These are phyloP conservation scores for Gallinago jamesoni DNA, from an alignment of 2,113 vertebrate species.

Conservation along the genomic window DNA sequence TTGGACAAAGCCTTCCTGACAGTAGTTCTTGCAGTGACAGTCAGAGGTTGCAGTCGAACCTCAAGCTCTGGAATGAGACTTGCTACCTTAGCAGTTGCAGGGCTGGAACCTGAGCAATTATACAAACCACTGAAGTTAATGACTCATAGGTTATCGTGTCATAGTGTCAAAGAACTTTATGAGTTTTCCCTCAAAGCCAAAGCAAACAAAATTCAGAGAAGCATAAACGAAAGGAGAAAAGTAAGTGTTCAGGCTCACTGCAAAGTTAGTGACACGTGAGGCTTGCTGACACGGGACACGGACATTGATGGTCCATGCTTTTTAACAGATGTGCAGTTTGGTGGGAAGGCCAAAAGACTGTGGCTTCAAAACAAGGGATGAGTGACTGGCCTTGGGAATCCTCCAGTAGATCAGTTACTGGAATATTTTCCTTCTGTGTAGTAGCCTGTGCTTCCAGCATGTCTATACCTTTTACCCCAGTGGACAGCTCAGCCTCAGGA, in stretches of 20 bases:
- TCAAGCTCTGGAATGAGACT: neutral
- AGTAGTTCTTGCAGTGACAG: neutral
- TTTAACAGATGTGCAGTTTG: conserved; percentile 41
- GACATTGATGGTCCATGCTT: conserved; percentile 33
- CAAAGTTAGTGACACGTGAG: conserved; percentile 50
- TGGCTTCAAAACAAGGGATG: neutral
- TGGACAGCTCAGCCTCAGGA: neutral
- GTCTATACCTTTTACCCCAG: neutral
- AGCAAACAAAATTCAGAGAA: conserved; percentile 51
- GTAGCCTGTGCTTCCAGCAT: neutral
- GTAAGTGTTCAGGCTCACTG: conserved; percentile 61
- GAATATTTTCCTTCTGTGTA: neutral
- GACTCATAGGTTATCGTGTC: conserved; percentile 19
- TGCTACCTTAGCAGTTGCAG: neutral
- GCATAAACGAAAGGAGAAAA: conserved; percentile 50
- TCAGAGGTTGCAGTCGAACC: neutral
- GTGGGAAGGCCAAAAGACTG: neutral
- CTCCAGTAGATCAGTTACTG: neutral
- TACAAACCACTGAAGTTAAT: conserved; percentile 38
- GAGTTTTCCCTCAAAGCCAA: conserved; percentile 47
- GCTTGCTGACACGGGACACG: neutral
- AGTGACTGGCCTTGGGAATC: conserved; percentile 23
- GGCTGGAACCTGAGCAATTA: conserved; percentile 3
- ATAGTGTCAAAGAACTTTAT: conserved; percentile 46
- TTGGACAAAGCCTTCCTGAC: neutral